Conservation (phyloP, 2,888 invertebrate species). For the Noctua janthe region DNA sequence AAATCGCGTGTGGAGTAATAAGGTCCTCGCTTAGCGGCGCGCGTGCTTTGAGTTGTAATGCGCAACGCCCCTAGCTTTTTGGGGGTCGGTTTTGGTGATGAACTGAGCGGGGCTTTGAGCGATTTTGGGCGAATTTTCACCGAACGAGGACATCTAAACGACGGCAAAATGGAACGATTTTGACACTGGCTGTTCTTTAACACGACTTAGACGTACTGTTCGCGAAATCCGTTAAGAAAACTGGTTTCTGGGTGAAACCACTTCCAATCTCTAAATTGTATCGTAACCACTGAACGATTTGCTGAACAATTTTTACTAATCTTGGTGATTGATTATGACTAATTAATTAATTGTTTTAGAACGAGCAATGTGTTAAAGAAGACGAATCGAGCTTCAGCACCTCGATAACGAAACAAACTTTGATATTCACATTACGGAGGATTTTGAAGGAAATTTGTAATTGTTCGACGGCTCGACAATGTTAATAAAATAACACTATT, state of each 20-base stretch:
- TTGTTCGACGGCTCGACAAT: too few relatives aligned
- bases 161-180: background rate
- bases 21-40: constrained; percentile 77
- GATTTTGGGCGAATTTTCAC: background rate
- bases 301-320: too few relatives aligned
- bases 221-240: too few relatives aligned
- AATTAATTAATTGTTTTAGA: background rate
- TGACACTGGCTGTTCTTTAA: background rate
- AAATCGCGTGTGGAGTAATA: constrained; percentile 80
- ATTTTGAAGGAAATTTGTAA: too few relatives aligned
- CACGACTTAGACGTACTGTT: background rate
- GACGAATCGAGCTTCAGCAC: background rate
- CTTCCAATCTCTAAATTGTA: too few relatives aligned
- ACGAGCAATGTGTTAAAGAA: background rate
- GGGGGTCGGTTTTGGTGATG: constrained; percentile 3
- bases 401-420: background rate
- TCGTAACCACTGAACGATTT: too few relatives aligned
- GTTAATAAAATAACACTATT: background rate
- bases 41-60: constrained; percentile 80
- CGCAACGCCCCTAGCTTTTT: constrained; percentile 45
- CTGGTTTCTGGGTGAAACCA: too few relatives aligned
- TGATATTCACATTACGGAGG: background rate
- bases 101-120: constrained; percentile 28
- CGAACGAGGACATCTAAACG: background rate
- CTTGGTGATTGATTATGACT: background rate